These are phyloP conservation scores for Aethes cnicana DNA, from an alignment of 2,888 invertebrate genomes.

Conservation along the genomic window DNA sequence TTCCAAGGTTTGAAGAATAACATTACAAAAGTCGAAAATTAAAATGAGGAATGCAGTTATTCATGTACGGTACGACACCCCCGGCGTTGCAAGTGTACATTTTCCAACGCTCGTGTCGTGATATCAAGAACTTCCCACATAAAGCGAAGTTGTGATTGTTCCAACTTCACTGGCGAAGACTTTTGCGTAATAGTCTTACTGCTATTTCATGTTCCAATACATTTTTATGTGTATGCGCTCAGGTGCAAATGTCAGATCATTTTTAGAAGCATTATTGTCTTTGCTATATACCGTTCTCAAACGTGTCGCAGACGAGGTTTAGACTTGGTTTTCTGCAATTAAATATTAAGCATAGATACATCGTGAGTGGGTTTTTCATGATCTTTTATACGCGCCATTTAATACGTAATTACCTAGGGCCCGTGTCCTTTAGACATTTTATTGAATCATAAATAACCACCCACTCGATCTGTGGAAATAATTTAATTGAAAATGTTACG, in stretches of 20 bases:
- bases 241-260: conserved; percentile 52
- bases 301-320: no score
- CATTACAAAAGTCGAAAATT: conserved; percentile 1
- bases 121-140: conserved; percentile 49
- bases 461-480: conserved; percentile 52
- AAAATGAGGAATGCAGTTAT: conserved; percentile 19
- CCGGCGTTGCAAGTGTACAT: conserved; percentile 34
- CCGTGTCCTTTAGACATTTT: conserved; percentile 57
- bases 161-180: conserved; percentile 52
- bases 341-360: no score
- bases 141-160: conserved; percentile 60
- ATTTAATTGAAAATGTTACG: conserved; percentile 60
- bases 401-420: conserved; percentile 51
- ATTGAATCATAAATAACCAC: conserved; percentile 67
- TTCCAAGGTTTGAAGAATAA: no score
- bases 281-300: conserved; percentile 6
- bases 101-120: conserved; percentile 44
- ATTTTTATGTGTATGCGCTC: conserved; percentile 38
- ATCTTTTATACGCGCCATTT: no score
- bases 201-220: conserved; percentile 53
- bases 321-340: no score
- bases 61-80: conserved; percentile 25
- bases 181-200: conserved; percentile 74
- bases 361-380: no score
- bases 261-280: conserved; percentile 34